These are phyloP conservation scores for Oxycera nigricornis DNA, from an alignment of 2,888 invertebrate genomes.

Conservation along the genomic window DNA sequence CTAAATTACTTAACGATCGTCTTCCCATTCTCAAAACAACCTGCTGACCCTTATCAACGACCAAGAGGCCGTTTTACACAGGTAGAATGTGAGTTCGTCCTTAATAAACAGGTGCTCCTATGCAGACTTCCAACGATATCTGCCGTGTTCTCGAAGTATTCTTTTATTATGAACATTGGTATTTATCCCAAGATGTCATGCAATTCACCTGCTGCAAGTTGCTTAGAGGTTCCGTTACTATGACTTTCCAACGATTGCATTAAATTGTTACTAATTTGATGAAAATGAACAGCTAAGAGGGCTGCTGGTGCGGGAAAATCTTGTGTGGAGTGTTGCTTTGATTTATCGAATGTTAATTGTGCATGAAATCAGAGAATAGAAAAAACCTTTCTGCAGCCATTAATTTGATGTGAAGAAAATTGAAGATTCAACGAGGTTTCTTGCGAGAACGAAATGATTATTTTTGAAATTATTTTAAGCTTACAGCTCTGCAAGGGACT, in stretches of 20 bases:
- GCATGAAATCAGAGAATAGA: neutral
- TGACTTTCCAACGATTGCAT: conserved; percentile 30
- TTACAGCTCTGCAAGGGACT: no score
- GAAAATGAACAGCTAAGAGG: conserved; percentile 20
- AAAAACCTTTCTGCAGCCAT: no score
- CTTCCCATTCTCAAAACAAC: conserved; percentile 30
- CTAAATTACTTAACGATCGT: conserved; percentile 46
- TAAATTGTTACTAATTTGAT: conserved; percentile 33
- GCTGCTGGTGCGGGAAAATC: neutral
- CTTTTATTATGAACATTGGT: neutral
- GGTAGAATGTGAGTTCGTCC: conserved; percentile 43
- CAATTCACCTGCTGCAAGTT: conserved; percentile 45
- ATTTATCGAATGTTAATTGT: conserved; percentile 5
- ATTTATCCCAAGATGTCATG: conserved; percentile 41
- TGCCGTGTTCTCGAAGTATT: neutral
- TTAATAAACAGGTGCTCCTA: conserved; percentile 44
- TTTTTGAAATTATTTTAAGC: no score
- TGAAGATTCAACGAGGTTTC: neutral
- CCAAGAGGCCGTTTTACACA: conserved; percentile 17
- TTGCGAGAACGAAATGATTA: no score
- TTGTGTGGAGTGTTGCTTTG: neutral
- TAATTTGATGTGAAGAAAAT: neutral
- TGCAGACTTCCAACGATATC: neutral
- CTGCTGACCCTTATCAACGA: conserved; percentile 41
- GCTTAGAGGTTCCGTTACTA: conserved; percentile 35